Evolutionary conservation across 2,888 invertebrate genomes (phyloP), one percentile per base, ranked within the genome.

Genomic region (Drosophila nr. medialis): DNA sequence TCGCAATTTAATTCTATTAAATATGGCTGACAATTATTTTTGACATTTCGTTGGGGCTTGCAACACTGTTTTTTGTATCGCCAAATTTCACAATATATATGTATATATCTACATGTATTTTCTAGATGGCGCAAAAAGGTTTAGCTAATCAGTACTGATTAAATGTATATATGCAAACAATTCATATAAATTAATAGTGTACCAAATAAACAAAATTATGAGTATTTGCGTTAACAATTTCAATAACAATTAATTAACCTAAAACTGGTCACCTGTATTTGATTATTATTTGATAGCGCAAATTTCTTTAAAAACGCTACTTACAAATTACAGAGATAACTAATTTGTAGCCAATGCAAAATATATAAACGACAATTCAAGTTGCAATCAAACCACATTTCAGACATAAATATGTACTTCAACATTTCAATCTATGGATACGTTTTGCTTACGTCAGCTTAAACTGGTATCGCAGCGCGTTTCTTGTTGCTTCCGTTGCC

Each of bases 401-500:
- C 13, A 55, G 2, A 55, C 13, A 34, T 27, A 30, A 30, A 30
- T 36, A 29, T 15, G 27, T 32, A 29, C 27, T 50, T 40, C n/a
- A 50, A 40, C 13, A n/a, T 42, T 18, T 49, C 61, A 60, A 59
- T 55, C 60, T 59, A 61, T 30, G 30, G 27, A 51, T 54, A 55
- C 53, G 27, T 30, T 55, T 21, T 40, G 61, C 32, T 59, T 58
- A 55, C 48, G 6, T 21, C 27, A 2, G 29, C 38, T 73, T 90
- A 92, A 59, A 92, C 93, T 7, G 92, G 91, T 64, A 92, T 92
- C 10, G 92, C 92, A 59, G 86, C 84, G 27, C 93, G 91, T 55
- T 92, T 92, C 2, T 80, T 75, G 48, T 75, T 69, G 65, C 80
- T 83, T 30, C 72, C 76, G 65, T 64, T 77, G 59, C 75, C 75